Percentiles rank a stretch among this genome's conserved stretches.
phyloP scores from a whole-genome alignment of 2,113 vertebrate genomes.

The Phainopepla nitens region DNA sequence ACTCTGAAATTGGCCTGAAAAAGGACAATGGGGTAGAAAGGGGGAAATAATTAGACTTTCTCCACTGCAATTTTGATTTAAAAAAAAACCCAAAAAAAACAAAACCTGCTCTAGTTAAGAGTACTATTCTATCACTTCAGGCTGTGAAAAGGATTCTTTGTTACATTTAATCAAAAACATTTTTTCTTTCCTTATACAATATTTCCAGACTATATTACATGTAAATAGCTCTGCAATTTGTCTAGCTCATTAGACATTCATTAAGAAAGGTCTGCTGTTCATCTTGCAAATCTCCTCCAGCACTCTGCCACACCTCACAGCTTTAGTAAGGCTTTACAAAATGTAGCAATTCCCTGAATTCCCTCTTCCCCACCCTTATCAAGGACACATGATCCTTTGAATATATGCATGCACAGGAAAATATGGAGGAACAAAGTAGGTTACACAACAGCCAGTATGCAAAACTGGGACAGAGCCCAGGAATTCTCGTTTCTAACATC shows the following conservation, averaged over 20 bases:
- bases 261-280: background rate
- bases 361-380: background rate
- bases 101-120: background rate
- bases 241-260: background rate
- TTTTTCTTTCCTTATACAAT: background rate
- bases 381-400: background rate
- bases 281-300: background rate
- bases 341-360: background rate
- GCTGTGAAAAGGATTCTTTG: background rate
- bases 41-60: background rate
- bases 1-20: slow-evolving; percentile 92
- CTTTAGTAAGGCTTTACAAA: background rate
- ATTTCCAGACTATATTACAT: background rate
- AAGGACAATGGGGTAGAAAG: background rate
- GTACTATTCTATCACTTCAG: background rate
- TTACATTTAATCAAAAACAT: background rate
- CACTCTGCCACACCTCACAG: background rate
- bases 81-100: background rate
- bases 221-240: background rate
- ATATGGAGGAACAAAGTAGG: background rate
- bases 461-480: background rate
- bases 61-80: background rate
- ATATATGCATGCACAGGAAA: background rate
- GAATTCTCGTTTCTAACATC: background rate
- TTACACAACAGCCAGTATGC: background rate